Conservation (phyloP, 2,113 vertebrate genomes). For the Hyperopisus bebe region DNA sequence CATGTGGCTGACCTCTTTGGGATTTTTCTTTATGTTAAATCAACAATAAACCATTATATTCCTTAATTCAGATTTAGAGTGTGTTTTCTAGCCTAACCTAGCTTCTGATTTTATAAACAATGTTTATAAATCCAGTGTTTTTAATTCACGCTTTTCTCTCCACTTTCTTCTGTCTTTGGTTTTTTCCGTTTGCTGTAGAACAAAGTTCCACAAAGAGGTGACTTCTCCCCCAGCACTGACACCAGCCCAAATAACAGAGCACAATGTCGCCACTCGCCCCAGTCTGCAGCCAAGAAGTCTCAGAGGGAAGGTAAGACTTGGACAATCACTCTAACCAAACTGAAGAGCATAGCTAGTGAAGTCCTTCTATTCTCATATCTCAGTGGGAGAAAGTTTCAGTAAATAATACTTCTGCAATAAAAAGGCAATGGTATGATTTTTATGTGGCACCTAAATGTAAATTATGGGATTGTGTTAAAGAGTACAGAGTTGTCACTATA, state of each 20-base stretch:
- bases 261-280: neutral
- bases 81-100: neutral
- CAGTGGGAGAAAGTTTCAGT: neutral
- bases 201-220: conserved; percentile 23
- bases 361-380: neutral
- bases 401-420: neutral
- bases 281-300: conserved; percentile 24
- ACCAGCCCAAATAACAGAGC: conserved; percentile 12
- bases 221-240: conserved; percentile 21
- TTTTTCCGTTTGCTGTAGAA: conserved; percentile 13
- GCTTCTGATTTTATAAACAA: neutral
- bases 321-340: neutral
- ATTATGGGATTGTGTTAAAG: neutral
- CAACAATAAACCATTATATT: neutral
- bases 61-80: neutral
- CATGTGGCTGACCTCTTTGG: neutral
- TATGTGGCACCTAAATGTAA: neutral
- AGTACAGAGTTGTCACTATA: neutral
- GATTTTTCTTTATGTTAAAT: neutral
- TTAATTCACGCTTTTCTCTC: neutral
- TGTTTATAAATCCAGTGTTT: neutral
- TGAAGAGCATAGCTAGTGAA: neutral
- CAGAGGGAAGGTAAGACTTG: conserved; percentile 27
- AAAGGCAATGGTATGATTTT: neutral
- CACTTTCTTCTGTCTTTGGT: neutral